Conservation (phyloP, 2,113 vertebrate species). For the Notarius quadriscutis region DNA sequence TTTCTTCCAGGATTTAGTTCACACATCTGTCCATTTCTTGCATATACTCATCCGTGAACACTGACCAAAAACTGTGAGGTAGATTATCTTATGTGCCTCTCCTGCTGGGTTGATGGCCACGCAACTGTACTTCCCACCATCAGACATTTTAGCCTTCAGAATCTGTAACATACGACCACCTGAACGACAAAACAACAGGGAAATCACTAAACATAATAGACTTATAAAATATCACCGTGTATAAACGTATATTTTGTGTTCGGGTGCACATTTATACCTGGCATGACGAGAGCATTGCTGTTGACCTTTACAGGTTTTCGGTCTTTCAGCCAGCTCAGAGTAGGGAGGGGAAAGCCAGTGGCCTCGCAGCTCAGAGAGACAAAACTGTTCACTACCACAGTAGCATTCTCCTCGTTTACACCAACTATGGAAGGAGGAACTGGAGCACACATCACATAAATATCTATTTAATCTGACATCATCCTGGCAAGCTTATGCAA, state of each 20-base stretch:
- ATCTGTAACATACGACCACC: constrained; percentile 91
- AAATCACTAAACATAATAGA: background rate
- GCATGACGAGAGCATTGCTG: constrained; percentile 81
- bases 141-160: constrained; percentile 82
- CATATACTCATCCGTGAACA: constrained; percentile 19
- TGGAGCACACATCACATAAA: constrained; percentile 54
- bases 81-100: constrained; percentile 82
- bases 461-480: background rate
- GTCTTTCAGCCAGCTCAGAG: constrained; percentile 89
- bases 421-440: constrained; percentile 87
- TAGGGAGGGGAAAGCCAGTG: constrained; percentile 88
- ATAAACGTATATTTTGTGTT: background rate
- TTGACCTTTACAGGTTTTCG: constrained; percentile 77
- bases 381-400: constrained; percentile 90
- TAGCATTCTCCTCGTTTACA: constrained; percentile 80
- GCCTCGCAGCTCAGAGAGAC: constrained; percentile 90
- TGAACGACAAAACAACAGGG: constrained; percentile 50
- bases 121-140: constrained; percentile 89
- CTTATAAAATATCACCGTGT: background rate
- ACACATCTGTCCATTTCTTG: background rate
- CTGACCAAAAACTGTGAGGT: constrained; percentile 89
- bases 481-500: background rate
- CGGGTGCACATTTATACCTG: constrained; percentile 72
- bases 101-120: constrained; percentile 89
- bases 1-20: too few species aligned